A percentile compares a stretch with the other conserved stretches of the same genome.
Conservation (phyloP, 2,888 invertebrate genomes). For the Emmelina monodactyla region DNA sequence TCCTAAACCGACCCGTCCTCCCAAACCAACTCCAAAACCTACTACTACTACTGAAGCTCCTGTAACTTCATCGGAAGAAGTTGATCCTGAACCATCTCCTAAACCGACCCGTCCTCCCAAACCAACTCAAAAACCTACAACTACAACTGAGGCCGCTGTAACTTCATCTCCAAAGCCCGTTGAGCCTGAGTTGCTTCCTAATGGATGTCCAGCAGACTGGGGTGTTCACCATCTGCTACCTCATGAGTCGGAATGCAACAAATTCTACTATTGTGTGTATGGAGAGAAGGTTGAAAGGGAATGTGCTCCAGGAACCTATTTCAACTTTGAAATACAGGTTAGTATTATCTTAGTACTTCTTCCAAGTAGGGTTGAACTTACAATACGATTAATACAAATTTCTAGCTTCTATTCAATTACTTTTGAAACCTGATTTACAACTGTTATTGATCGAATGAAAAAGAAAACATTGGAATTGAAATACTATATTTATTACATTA, state of each 20-base stretch:
- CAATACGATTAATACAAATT: no score
- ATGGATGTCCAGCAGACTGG: constrained; percentile 28
- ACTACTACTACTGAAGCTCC: no score
- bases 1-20: no score
- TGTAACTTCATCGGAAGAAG: no score
- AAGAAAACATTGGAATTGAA: no score
- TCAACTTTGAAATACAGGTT: constrained; percentile 32
- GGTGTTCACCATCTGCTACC: constrained; percentile 24
- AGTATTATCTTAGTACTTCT: no score
- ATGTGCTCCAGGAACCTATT: constrained; percentile 25
- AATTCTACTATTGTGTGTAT: constrained; percentile 30
- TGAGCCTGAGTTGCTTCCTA: constrained; percentile 16
- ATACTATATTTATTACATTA: no score
- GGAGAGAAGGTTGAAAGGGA: constrained; percentile 22
- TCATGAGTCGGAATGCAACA: constrained; percentile 26
- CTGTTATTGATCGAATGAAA: no score
- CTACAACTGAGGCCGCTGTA: background rate
- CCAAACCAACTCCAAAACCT: no score
- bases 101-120: constrained; percentile 3
- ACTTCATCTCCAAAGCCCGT: background rate
- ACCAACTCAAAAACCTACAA: constrained; percentile 8
- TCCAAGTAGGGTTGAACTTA: no score
- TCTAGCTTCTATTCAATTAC: no score
- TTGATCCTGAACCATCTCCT: constrained; percentile 3
- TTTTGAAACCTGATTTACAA: no score